A percentile compares a stretch with the other conserved stretches of the same genome.
phyloP scores from a whole-genome alignment of 2,113 vertebrate genomes.

The Mesocricetus auratus region DNA sequence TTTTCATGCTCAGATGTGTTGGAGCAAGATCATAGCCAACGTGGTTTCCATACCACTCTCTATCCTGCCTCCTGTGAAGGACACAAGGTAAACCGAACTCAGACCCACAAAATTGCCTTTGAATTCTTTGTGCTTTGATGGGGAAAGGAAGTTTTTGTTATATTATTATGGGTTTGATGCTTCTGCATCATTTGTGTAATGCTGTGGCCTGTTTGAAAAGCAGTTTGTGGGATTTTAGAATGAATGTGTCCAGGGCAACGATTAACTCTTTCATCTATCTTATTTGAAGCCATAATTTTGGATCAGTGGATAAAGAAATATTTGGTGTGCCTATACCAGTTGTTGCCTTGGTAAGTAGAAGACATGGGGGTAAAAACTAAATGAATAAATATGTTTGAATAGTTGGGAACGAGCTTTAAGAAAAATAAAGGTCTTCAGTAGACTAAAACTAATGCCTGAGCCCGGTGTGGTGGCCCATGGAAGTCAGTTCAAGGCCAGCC shows the following conservation, averaged over 20 bases:
- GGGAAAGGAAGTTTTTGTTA: neutral
- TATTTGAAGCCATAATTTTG: conserved; percentile 92
- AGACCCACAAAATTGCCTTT: neutral
- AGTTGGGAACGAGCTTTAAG: neutral
- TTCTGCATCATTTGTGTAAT: neutral
- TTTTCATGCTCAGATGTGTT: conserved; percentile 91
- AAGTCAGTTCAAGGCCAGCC: neutral
- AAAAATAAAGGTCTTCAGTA: neutral
- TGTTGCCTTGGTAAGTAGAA: conserved; percentile 93
- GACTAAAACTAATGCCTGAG: neutral
- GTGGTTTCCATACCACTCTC: conserved; percentile 94
- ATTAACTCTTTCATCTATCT: conserved; percentile 62
- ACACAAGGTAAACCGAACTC: conserved; percentile 91
- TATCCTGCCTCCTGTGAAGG: conserved; percentile 93
- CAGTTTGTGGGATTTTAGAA: conserved; percentile 35
- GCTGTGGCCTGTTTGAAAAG: neutral
- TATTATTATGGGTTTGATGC: neutral
- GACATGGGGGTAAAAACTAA: neutral
- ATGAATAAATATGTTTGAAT: neutral
- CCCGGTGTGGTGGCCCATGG: neutral
- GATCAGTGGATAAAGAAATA: conserved; percentile 91
- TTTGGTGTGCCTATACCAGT: conserved; percentile 94
- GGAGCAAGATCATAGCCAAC: conserved; percentile 91
- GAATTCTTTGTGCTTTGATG: neutral
- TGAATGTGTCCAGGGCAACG: conserved; percentile 6